Base-by-base conservation (phyloP, 2,797 vertebrate genomes). In the Sebastes dallii region DNA sequence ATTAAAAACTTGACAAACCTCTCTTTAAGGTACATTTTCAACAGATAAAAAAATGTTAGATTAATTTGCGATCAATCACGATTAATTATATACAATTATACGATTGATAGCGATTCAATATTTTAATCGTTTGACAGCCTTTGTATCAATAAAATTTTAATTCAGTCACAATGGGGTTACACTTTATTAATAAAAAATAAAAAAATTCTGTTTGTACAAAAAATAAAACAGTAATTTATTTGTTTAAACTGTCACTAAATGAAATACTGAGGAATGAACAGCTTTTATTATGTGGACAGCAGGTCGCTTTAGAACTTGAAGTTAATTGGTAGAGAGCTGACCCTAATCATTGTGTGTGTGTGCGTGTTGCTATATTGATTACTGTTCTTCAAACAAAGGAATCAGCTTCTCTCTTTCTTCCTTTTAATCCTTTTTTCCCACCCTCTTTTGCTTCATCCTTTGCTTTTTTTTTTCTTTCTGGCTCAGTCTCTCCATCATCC, bases 321-420 rank as follows among this genome's bases (percentile, higher is more conserved):
- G 66, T 66, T 71, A 83, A 83, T 71, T 74, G 66, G 22, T 22
- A 0, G 29, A 66, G 76, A 66, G 32, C 54, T 83, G 71, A 70
- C 42, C 29, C 56, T 5, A 30, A 25, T 60, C 16, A 29, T 29
- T n/a, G 42, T 77, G 58, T 55, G 6, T 68, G 39, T 42, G 66
- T 54, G n/a, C 10, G 32, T 8, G 6, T 2, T 9, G 10, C 13
- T n/a, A 2, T 75, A 79, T 79, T 79, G 61, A 75, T 83, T 34
- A 54, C n/a, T 56, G 16, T 27, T 68, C 59, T 24, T 79, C 67
- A 83, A 55, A 78, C 75, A 77, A 77, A 73, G 52, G 74, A 70
- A 74, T 74, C 56, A 36, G n/a, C 29, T 60, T 61, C 52, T 59
- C 4, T 70, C 16, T 24, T 54, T 61, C 3, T 24, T 13, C 50